A percentile compares a stretch with the other conserved stretches of the same genome.
Evolutionary conservation across 1,140 invertebrate genomes (phyloP).

Genomic region (Oryctes rhinoceros): DNA sequence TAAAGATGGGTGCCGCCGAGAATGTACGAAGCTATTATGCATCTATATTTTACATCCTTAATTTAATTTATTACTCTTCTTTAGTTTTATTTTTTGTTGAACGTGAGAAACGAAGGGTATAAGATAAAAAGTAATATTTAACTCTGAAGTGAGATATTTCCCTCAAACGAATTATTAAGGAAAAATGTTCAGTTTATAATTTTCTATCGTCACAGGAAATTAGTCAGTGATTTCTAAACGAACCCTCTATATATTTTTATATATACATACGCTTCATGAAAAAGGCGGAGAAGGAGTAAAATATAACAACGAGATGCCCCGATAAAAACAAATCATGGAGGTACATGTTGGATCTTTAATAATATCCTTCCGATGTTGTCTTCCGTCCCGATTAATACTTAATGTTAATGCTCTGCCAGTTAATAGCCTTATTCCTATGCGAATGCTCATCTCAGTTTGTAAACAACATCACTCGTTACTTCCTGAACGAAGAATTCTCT

Average conservation of each 20-base stretch:
- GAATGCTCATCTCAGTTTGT: slow-evolving; percentile 28
- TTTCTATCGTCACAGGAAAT: no score
- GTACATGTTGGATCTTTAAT: slow-evolving; percentile 2
- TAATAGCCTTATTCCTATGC: slow-evolving; percentile 47
- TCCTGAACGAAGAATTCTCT: background rate
- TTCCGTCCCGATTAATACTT: slow-evolving; percentile 47
- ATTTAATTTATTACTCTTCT: background rate
- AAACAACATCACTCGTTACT: slow-evolving; percentile 30
- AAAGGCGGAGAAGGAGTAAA: no score
- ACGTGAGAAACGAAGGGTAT: no score
- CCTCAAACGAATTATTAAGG: no score
- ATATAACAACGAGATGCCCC: background rate
- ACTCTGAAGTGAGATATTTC: no score
- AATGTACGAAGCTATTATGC: slow-evolving; percentile 5
- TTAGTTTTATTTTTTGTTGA: background rate
- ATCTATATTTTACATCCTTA: slow-evolving; percentile 7
- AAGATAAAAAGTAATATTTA: no score
- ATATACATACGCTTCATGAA: no score
- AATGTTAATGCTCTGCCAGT: slow-evolving; percentile 45
- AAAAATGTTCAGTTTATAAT: no score
- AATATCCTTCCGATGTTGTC: slow-evolving; percentile 45
- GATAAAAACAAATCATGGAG: slow-evolving; percentile 5
- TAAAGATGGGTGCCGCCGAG: slow-evolving; percentile 32
- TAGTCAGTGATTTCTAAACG: no score
- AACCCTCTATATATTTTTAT: no score